phyloP scores from a whole-genome alignment of 2,113 vertebrate genomes.

The Entomyzon cyanotis region DNA sequence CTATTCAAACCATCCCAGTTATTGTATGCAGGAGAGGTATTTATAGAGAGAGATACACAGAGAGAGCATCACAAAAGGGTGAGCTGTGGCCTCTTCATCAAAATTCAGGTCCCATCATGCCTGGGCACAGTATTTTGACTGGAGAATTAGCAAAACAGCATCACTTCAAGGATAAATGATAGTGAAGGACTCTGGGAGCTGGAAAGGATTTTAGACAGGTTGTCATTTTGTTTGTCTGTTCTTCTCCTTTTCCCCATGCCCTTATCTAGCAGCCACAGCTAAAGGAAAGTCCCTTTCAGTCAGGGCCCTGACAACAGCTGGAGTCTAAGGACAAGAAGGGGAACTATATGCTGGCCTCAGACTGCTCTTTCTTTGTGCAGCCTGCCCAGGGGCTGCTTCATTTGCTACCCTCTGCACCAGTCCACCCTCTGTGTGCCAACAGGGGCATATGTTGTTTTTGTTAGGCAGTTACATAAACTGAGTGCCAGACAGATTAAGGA shows the following conservation, averaged over 20 bases:
- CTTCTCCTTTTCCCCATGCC: neutral
- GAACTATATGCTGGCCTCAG: fast-evolving
- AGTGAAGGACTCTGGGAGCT: neutral
- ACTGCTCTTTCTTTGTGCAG: neutral
- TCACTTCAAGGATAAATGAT: neutral
- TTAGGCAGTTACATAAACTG: constrained; percentile 24
- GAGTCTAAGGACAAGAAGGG: neutral
- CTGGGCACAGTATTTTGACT: neutral
- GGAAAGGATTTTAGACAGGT: neutral
- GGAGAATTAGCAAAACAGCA: neutral
- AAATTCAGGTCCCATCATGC: neutral
- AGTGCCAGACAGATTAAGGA: constrained; percentile 51
- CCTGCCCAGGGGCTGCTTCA: neutral
- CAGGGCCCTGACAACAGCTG: neutral
- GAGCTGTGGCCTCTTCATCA: neutral
- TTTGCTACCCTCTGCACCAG: neutral
- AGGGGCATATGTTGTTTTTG: constrained; percentile 1
- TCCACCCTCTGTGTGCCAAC: neutral
- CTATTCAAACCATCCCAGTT: neutral
- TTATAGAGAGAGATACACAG: neutral
- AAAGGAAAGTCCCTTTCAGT: neutral
- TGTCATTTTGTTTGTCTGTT: neutral
- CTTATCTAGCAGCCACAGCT: neutral
- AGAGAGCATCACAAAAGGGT: neutral
- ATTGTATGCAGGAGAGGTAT: neutral